These are phyloP conservation scores for Tyrophagus putrescentiae DNA, from an alignment of 1,140 invertebrate species.

Conservation along the genomic window DNA sequence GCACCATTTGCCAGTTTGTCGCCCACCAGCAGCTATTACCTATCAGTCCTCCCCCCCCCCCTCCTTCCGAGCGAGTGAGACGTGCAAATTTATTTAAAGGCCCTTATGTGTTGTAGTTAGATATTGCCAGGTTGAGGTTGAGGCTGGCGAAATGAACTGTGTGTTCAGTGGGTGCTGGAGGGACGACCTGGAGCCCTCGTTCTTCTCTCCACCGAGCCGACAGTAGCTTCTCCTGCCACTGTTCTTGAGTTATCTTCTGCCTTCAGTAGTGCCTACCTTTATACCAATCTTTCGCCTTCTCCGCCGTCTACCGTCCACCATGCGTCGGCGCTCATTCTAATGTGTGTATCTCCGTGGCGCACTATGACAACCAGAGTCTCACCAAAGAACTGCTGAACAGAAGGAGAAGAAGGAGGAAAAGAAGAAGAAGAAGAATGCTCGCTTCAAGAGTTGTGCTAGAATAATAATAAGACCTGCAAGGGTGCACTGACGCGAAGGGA, in stretches of 20 bases:
- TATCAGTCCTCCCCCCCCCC: neutral
- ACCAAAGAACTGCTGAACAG: neutral
- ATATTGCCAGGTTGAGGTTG: neutral
- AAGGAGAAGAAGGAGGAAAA: neutral
- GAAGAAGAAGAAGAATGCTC: neutral
- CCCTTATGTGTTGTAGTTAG: constrained; percentile 8
- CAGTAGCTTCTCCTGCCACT: neutral
- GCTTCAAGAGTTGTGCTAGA: neutral
- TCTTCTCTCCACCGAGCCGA: neutral
- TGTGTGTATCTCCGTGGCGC: neutral
- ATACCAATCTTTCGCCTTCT: neutral
- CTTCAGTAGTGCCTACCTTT: neutral
- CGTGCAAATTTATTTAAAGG: too few relatives aligned
- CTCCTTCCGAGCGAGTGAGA: too few relatives aligned
- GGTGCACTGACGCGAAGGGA: neutral
- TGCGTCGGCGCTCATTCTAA: constrained; percentile 2
- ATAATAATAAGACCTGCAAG: constrained; percentile 7
- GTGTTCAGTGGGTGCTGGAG: neutral
- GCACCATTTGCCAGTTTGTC: neutral
- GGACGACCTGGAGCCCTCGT: neutral
- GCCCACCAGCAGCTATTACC: neutral
- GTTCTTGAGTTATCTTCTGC: neutral
- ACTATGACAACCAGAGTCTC: constrained; percentile 9
- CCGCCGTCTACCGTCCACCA: neutral
- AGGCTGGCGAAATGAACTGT: neutral